Percentiles rank a stretch among this genome's conserved stretches.
Evolutionary conservation across 2,113 vertebrate genomes (phyloP).

Genomic region (Clarias batrachus): DNA sequence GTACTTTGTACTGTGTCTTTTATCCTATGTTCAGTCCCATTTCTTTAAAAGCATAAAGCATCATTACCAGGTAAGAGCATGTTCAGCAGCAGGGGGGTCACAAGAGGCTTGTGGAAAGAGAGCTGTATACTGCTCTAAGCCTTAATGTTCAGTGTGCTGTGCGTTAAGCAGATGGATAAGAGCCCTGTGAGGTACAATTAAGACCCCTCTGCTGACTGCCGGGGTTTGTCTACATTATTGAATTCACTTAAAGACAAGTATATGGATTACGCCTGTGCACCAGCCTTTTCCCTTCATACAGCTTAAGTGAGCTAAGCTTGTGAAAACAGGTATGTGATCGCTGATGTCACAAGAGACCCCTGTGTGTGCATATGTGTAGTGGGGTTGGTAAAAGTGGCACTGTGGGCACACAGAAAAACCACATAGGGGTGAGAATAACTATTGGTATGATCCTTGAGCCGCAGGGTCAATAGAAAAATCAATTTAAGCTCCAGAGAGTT

Average conservation of each 20-base stretch:
- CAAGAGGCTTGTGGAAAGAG: slow-evolving; percentile 22
- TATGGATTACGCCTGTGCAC: slow-evolving; percentile 70
- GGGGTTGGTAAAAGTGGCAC: slow-evolving; percentile 1
- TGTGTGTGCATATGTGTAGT: slow-evolving; percentile 19
- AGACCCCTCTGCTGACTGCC: slow-evolving; percentile 65
- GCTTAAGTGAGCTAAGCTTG: slow-evolving; percentile 48
- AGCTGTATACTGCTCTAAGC: slow-evolving; percentile 21
- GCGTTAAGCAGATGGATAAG: slow-evolving; percentile 49
- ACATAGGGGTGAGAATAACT: slow-evolving; percentile 28
- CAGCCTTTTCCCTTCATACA: slow-evolving; percentile 60
- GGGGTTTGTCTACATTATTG: slow-evolving; percentile 70
- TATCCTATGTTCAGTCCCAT: neutral
- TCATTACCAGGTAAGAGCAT: slow-evolving; percentile 32
- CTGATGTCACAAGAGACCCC: neutral
- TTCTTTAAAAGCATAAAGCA: neutral
- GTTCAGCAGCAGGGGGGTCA: slow-evolving; percentile 34
- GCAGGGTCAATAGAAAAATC: slow-evolving; percentile 41
- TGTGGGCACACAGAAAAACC: slow-evolving; percentile 27
- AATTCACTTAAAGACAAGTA: slow-evolving; percentile 70
- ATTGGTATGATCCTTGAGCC: slow-evolving; percentile 22
- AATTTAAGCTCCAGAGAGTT: slow-evolving; percentile 44
- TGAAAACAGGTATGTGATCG: slow-evolving; percentile 34
- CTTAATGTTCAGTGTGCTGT: slow-evolving; percentile 51
- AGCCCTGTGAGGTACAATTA: slow-evolving; percentile 67
- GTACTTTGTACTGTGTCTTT: neutral